Base-by-base conservation (phyloP, 2,797 vertebrate species). In the Antennarius maculatus region DNA sequence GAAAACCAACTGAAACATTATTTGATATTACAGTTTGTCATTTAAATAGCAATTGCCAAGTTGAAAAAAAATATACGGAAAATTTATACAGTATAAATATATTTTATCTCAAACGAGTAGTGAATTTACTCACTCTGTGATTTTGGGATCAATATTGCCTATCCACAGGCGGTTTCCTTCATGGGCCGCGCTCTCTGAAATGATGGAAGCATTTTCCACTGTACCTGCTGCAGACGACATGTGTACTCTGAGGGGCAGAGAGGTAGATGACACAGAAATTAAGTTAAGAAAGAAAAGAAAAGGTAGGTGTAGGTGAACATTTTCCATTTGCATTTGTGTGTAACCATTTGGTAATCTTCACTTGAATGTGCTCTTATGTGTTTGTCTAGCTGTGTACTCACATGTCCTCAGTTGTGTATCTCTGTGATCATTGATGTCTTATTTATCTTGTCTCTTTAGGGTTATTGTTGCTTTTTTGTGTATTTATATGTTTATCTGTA, bases 111-210 rank as follows among this genome's bases (percentile, higher is more conserved):
- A 55, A 63, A 41, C 9, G 3, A 10, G 11, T 3, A 14, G 57
- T 23, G 46, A 41, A 69, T 68, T 72, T 69, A 95, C 97, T 96
- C 80, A 98, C 97, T 98, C 97, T 83, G 97, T 98, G 86, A 99
- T 97, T 92, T 97, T 97, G 72, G 97, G 96, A 89, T 98, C 97
- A 49, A 98, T 94, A 91, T 98, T 98, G 43, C 97, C 97, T 59
- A 99, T 98, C 97, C 97, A 99, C 83, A 99, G 92, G 68, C 97
- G 96, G 86, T 98, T 97, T 49, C 97, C 96, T 41, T 98, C 97
- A 82, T 97, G 97, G 45, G 95, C 90, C 16, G 91, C 92, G 71
- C 95, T 96, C 86, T 97, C 96, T 16, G 96, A 97, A 48, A 98
- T 94, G 88, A 98, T 96, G 88, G 97, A 96, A 50, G 97, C 97